Evolutionary conservation across 37 sponge, comb jelly and placozoan genomes (phyloP).

Genomic region (Tethya wilhelma): DNA sequence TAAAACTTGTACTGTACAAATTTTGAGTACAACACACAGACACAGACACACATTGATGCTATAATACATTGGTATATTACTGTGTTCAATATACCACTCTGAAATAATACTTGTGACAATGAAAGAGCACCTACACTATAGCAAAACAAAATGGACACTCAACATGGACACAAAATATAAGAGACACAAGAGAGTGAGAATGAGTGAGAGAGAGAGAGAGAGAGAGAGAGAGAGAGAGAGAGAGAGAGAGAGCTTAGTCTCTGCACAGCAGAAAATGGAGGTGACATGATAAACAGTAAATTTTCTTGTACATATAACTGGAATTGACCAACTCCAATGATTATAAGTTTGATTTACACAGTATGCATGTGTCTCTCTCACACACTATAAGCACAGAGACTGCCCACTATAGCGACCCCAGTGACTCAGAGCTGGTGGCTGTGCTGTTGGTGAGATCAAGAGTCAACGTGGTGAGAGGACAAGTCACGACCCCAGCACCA

Average conservation of each 20-base stretch:
- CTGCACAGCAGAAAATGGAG: background rate
- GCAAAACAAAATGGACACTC: background rate
- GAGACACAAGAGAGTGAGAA: background rate
- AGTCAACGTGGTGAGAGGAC: conserved; percentile 28
- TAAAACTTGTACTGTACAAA: background rate
- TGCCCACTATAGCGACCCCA: conserved; percentile 33
- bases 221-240: background rate
- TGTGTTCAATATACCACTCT: too few relatives aligned
- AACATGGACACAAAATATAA: background rate
- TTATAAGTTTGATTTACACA: too few relatives aligned
- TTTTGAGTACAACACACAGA: background rate
- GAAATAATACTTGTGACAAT: too few relatives aligned
- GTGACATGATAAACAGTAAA: too few relatives aligned
- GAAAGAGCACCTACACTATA: background rate
- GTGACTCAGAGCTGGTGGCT: conserved; percentile 38
- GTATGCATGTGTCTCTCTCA: too few relatives aligned
- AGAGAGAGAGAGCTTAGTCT: background rate
- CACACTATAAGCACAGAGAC: too few relatives aligned
- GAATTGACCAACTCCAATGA: too few relatives aligned
- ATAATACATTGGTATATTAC: too few relatives aligned
- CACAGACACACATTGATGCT: background rate
- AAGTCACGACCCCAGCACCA: conserved; percentile 91
- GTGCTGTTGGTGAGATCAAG: conserved; percentile 5
- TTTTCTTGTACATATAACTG: too few relatives aligned
- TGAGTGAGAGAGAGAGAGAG: background rate